Conservation (phyloP, 1,140 invertebrate species). For the Leptopilina clavipes region DNA sequence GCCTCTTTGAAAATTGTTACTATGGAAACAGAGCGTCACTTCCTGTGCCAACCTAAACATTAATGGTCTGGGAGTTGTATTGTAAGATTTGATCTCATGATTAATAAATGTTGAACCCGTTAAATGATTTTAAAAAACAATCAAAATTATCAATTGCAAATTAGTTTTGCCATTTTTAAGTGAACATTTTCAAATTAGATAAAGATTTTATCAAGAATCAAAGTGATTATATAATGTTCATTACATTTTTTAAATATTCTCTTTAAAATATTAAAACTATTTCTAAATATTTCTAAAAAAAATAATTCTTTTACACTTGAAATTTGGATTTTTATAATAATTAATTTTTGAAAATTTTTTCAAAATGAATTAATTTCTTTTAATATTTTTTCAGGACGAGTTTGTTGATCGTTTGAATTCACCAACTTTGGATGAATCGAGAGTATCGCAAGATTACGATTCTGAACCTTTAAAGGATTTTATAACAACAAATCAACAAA, state of each 20-base stretch:
- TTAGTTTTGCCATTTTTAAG: no score
- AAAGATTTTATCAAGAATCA: no score
- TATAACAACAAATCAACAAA: constrained; percentile 43
- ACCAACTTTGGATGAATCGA: constrained; percentile 53
- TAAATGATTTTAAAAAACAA: not conserved
- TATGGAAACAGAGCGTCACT: constrained; percentile 30
- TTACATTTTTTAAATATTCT: no score
- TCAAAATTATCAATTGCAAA: not conserved
- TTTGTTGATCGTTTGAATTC: constrained; percentile 62
- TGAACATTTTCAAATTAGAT: no score
- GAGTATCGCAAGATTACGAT: constrained; percentile 50
- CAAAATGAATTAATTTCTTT: constrained; percentile 34
- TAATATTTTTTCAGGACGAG: constrained; percentile 61
- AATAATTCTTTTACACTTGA: no score
- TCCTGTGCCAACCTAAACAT: constrained; percentile 25
- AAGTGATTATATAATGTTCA: no score
- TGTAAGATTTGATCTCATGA: constrained; percentile 10
- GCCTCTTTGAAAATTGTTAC: constrained; percentile 20
- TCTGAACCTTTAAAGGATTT: constrained; percentile 61
- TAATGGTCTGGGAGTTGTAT: constrained; percentile 1
- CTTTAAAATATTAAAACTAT: no score
- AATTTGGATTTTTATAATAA: no score
- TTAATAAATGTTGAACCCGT: constrained; percentile 12
- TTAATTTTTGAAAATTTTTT: no score
- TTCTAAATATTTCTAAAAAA: no score